Base-by-base conservation (phyloP, 2,113 vertebrate genomes). In the Podiceps cristatus region DNA sequence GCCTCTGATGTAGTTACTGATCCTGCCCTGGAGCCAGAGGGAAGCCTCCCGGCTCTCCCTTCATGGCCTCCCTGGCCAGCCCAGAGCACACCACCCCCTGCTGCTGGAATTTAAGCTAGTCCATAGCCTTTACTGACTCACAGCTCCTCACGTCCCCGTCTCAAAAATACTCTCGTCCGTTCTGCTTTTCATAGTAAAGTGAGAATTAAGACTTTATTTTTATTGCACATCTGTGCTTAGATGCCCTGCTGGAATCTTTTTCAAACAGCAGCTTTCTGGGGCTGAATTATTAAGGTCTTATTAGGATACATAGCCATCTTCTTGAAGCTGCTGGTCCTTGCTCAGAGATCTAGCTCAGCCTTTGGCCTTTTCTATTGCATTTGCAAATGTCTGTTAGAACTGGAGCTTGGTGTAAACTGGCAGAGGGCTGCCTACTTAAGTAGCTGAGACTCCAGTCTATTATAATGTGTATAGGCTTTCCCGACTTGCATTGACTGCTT, bases 331-430 rank as follows among this genome's bases (percentile, higher is more conserved):
- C 23, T 63, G 20, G 19, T 73, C 42, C 45, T 95, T 74, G 50
- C 68, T 63, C 40, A 55, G 52, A 91, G 31, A 55, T 78, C 42
- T 33, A 84, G 22, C 25, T 93, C 37, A 10, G 18, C 29, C 50
- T 91, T 68, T 40, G 42, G 11, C 52, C 72, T 89, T 89, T 86
- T 66, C 80, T 47, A 9, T 12, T 68, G 31, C 31, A 24, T 89
- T 94, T 90, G 35, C 84, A 90, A 64, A 78, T 68, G 56, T 20
- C 69, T 74, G 33, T 82, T 62, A 79, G 77, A 88, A 50, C 52
- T 18, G 23, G 72, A 68, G 37, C 13, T 77, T 20, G 45, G 49
- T 55, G 33, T 63, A 59, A 86, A 40, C 40, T 12, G 71, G 50
- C 73, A 44, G 56, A 71, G 42, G 5, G 44, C 40, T 60, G 84